Base-by-base conservation (phyloP, 2,797 vertebrate genomes). In the Pelobates cultripes region DNA sequence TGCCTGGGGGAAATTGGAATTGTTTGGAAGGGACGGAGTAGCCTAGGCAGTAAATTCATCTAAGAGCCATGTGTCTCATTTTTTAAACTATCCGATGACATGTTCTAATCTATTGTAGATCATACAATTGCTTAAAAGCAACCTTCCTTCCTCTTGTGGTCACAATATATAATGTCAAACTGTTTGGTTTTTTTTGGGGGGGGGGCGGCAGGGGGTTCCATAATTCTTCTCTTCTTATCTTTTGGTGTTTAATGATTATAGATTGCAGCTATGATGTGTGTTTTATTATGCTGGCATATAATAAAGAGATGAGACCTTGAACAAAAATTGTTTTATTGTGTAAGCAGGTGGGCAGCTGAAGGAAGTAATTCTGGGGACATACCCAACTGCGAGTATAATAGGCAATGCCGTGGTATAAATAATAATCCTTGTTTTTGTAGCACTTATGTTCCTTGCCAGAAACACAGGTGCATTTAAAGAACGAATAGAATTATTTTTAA, bases 281-380 rank as follows among this genome's bases (percentile, higher is more conserved):
- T 68, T 68, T 28, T 28, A 28, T 28, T 28, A 41, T 68, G 66
- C 13, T 13, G 40, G 41, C 68, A 44, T 70, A 70, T 70, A 70
- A 70, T 70, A 70, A 45, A 44, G 15, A 70, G 43, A 44, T 70
- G 2, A 70, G 14, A n/a, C 43, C 13, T 45, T 44, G 42, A 45
- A 44, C 45, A 15, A 60, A 13, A 68, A 70, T 70, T 43, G 43
- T 4, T 70, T 70, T 70, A 70, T 43, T 70, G 42, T 60, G 57
- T 43, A 43, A 13, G 41, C 10, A 40, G n/a, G 28, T 45, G 14
- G 14, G 68, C 68, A 70, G 68, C 68, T 70, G 68, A 70, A 44
- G 42, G 68, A 70, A 70, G 68, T 4, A 68, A 68, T 8, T 9
- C 1, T 66, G 63, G 13, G 40, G 63, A 41, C 40, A 28, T 41